Evolutionary conservation across 2,797 vertebrate genomes (phyloP).

Genomic region (Mycteria americana): DNA sequence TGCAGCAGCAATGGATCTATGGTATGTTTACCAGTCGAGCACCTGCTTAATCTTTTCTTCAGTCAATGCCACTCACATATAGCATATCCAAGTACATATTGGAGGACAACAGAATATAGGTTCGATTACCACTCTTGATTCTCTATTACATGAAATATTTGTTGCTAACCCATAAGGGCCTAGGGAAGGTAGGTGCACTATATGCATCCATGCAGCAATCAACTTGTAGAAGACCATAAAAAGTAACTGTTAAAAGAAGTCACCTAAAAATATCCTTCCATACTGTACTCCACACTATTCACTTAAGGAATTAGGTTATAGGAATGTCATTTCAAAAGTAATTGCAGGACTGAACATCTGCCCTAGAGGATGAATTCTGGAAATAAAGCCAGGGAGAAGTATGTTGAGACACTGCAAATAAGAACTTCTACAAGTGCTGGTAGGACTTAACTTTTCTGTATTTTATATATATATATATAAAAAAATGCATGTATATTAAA

Average conservation of each 20-base stretch:
- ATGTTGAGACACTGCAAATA: background rate
- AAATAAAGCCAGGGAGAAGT: background rate
- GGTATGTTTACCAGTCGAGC: rapidly evolving
- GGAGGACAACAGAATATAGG: background rate
- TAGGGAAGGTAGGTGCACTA: background rate
- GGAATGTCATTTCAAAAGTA: background rate
- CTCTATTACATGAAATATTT: background rate
- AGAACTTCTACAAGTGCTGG: background rate
- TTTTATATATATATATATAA: background rate
- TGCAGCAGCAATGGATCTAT: background rate
- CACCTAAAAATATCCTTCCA: background rate
- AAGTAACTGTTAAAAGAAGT: background rate
- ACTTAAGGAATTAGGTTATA: background rate
- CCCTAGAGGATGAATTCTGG: background rate
- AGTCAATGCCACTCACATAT: background rate
- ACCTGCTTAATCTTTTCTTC: background rate
- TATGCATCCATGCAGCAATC: background rate
- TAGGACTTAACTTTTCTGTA: background rate
- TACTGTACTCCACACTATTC: background rate
- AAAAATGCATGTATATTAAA: background rate
- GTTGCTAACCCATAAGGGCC: background rate
- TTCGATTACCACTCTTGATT: background rate
- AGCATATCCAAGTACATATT: background rate
- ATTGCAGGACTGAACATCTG: background rate
- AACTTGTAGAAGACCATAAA: background rate